phyloP scores from a whole-genome alignment of 2,797 vertebrate genomes.

The Scarus forsteni region DNA sequence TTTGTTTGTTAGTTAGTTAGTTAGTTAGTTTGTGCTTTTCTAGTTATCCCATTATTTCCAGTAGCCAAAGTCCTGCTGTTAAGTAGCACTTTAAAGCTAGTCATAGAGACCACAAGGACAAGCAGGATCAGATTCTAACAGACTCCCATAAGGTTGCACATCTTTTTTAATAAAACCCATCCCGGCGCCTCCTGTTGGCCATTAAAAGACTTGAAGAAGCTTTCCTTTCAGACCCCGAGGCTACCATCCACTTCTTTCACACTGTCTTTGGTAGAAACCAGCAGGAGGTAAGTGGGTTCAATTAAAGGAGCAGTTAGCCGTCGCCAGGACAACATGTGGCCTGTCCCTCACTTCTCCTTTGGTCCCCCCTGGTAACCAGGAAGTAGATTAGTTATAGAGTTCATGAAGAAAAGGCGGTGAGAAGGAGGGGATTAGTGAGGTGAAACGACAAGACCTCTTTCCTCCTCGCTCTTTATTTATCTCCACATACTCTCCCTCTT shows the following conservation, averaged over 20 bases:
- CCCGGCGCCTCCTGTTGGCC: neutral
- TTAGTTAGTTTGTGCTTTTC: too few species aligned
- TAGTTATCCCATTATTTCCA: too few species aligned
- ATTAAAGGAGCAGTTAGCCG: constrained; percentile 73
- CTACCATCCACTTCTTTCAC: neutral
- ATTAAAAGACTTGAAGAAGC: neutral
- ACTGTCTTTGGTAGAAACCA: constrained; percentile 6
- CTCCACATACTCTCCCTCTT: neutral
- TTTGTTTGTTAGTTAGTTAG: too few species aligned
- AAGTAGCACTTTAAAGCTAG: too few species aligned
- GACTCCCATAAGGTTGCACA: too few species aligned
- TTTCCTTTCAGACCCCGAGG: neutral
- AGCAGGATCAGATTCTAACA: too few species aligned
- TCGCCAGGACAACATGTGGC: constrained; percentile 78
- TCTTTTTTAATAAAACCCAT: too few species aligned
- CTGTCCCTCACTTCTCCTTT: constrained; percentile 72
- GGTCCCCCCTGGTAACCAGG: constrained; percentile 73
- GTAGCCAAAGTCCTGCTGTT: too few species aligned
- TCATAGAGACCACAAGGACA: too few species aligned
- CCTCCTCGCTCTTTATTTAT: constrained; percentile 15
- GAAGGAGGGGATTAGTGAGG: constrained; percentile 59
- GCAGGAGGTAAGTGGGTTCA: constrained; percentile 50
- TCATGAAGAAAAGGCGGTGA: constrained; percentile 54
- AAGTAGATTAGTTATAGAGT: constrained; percentile 74
- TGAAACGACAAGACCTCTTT: constrained; percentile 34